These are phyloP conservation scores for Colaptes auratus DNA, from an alignment of 2,113 vertebrate genomes.

Conservation along the genomic window DNA sequence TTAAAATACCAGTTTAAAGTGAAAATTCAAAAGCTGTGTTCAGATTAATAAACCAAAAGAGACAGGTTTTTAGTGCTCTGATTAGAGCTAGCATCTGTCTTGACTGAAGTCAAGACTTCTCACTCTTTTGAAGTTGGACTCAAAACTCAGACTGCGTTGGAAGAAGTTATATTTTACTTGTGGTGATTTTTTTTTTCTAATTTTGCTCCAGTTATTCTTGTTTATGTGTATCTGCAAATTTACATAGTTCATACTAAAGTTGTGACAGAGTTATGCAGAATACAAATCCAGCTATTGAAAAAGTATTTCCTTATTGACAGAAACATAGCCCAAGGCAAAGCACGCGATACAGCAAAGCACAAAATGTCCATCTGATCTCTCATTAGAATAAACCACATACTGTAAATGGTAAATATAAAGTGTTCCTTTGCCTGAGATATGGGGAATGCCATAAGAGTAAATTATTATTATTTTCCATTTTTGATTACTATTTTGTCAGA, in stretches of 20 bases:
- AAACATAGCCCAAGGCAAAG: not conserved
- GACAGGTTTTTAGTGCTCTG: not conserved
- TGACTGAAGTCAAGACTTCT: not conserved
- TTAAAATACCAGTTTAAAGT: not conserved
- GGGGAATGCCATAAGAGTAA: not conserved
- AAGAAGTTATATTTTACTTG: not conserved
- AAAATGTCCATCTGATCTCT: not conserved
- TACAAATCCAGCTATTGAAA: not conserved
- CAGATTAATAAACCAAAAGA: not conserved
- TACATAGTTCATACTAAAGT: not conserved
- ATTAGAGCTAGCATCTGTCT: rapidly evolving
- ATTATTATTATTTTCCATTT: not conserved
- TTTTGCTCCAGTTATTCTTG: not conserved
- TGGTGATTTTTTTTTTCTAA: not conserved
- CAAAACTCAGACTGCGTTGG: not conserved
- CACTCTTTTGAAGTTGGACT: not conserved
- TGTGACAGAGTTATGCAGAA: not conserved
- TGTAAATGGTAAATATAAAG: not conserved
- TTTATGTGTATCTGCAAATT: not conserved
- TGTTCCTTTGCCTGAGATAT: not conserved
- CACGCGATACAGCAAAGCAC: not conserved
- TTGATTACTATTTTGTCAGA: not conserved
- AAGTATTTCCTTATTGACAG: not conserved
- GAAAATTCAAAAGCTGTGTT: not conserved
- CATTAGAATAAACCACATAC: not conserved